Conservation (phyloP, 2,888 invertebrate genomes). For the Sinodicranocentrus sp. region DNA sequence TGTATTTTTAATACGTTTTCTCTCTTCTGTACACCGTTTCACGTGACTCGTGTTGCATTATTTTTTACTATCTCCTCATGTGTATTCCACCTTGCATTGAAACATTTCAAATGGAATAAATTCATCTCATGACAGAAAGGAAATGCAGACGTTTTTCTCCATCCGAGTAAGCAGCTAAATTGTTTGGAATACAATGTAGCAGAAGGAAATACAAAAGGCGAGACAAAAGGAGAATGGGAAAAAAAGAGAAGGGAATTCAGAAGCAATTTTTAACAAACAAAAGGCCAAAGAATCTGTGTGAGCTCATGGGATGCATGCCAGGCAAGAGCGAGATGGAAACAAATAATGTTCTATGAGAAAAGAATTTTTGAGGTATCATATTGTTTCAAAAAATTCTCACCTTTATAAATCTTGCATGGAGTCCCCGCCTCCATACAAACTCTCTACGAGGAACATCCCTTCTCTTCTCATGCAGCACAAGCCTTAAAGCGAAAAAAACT, state of each 20-base stretch:
- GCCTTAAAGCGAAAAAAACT: too few species aligned
- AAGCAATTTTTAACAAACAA: conserved; percentile 48
- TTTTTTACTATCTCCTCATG: too few species aligned
- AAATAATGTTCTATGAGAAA: conserved; percentile 48
- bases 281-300: not conserved
- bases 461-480: too few species aligned
- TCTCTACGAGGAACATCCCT: not conserved
- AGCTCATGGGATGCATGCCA: not conserved
- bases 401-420: conserved; percentile 63
- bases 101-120: too few species aligned
- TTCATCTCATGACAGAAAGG: conserved; percentile 3
- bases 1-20: too few species aligned
- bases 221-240: conserved; percentile 11
- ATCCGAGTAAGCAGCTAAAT: conserved; percentile 6
- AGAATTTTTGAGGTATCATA: conserved; percentile 61
- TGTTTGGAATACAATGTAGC: not conserved
- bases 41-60: too few species aligned
- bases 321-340: not conserved
- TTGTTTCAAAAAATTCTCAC: conserved; percentile 69
- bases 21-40: too few species aligned
- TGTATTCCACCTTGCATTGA: too few species aligned
- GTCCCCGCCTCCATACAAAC: conserved; percentile 63
- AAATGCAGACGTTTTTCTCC: conserved; percentile 21
- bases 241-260: conserved; percentile 31
- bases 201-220: not conserved